Conservation (phyloP, 2,797 vertebrate species). For the Hafferia zeledoni region DNA sequence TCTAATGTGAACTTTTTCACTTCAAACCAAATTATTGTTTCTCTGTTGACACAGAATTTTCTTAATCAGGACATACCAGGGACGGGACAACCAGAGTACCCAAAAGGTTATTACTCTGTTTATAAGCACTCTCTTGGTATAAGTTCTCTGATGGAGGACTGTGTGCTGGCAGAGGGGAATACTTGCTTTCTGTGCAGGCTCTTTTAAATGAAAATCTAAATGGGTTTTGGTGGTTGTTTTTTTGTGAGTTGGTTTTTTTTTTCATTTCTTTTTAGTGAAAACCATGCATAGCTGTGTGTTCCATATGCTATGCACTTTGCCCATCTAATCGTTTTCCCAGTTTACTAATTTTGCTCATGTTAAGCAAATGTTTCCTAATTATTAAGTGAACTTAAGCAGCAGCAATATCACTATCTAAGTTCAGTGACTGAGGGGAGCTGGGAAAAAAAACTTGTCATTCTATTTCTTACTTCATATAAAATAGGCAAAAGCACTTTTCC, state of each 20-base stretch:
- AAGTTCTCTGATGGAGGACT: background rate
- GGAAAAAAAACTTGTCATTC: background rate
- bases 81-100: background rate
- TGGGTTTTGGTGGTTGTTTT: background rate
- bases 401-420: background rate
- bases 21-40: background rate
- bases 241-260: fast-evolving
- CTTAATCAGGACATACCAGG: background rate
- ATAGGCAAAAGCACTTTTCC: background rate
- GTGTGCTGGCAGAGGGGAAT: background rate
- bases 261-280: background rate
- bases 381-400: background rate
- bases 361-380: background rate
- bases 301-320: background rate
- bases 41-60: background rate
- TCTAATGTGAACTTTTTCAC: background rate
- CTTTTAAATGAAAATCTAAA: background rate
- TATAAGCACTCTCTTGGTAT: background rate
- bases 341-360: background rate
- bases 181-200: background rate
- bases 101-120: background rate
- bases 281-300: background rate
- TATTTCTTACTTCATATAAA: background rate
- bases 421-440: background rate
- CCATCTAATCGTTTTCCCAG: background rate